Conservation (phyloP, 2,113 vertebrate genomes). For the Leucosticte australis region DNA sequence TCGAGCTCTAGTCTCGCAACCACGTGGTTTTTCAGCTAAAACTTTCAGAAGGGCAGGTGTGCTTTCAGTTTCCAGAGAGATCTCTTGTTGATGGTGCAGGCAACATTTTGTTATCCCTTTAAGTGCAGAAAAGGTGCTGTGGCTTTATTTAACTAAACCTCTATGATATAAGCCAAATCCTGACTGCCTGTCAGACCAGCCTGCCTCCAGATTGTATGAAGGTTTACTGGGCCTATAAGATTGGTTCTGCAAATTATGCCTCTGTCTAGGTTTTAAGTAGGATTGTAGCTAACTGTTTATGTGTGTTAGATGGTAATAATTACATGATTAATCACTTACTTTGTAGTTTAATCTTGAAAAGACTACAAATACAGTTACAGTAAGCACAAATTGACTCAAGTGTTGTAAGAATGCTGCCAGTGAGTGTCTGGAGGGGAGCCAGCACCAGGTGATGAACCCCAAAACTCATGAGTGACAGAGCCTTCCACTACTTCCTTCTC, state of each 20-base stretch:
- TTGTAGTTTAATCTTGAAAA: background rate
- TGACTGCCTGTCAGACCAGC: rapidly evolving
- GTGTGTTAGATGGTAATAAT: background rate
- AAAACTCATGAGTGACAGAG: background rate
- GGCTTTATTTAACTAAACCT: background rate
- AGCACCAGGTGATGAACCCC: background rate
- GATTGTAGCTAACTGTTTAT: background rate
- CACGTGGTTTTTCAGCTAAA: rapidly evolving
- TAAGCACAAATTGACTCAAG: background rate
- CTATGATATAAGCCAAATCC: background rate
- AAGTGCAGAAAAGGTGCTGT: background rate
- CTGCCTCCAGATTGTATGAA: background rate
- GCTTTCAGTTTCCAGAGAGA: background rate
- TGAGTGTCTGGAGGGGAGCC: background rate
- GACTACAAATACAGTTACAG: background rate
- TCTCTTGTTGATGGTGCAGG: background rate
- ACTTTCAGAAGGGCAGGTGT: background rate
- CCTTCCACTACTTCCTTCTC: background rate
- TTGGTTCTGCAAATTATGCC: background rate
- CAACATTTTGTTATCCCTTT: background rate
- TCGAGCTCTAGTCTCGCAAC: background rate
- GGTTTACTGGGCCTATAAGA: background rate
- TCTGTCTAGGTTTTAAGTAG: background rate
- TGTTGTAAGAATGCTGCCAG: background rate
- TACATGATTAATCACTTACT: background rate